phyloP scores from a whole-genome alignment of 2,888 invertebrate species.

The Heliconius charithonia region DNA sequence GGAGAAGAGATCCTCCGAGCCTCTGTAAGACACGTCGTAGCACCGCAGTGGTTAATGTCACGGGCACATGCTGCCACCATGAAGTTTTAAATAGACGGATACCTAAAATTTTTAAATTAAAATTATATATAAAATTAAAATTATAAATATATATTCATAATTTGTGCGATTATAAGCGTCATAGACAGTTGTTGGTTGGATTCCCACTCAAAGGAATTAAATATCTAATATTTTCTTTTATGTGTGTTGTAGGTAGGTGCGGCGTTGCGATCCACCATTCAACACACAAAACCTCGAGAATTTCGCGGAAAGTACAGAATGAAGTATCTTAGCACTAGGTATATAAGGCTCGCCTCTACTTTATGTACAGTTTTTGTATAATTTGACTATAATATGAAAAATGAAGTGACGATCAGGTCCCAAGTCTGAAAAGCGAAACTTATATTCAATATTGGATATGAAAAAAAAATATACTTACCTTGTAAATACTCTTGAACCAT shows the following conservation, averaged over 20 bases:
- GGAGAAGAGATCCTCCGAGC: constrained; percentile 73
- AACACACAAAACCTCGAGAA: not conserved
- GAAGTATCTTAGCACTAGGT: not conserved
- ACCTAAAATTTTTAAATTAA: too few species aligned
- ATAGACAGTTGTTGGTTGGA: too few species aligned
- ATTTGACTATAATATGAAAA: too few species aligned
- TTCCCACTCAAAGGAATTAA: too few species aligned
- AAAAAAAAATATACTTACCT: constrained; percentile 53
- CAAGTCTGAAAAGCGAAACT: too few species aligned
- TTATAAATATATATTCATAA: too few species aligned
- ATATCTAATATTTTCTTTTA: not conserved
- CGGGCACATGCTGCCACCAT: constrained; percentile 67
- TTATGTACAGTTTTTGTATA: too few species aligned
- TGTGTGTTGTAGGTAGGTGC: too few species aligned
- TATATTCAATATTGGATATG: not conserved
- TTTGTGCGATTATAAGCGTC: too few species aligned
- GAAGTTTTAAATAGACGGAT: constrained; percentile 73
- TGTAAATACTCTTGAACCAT: constrained; percentile 79
- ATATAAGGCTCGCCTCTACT: too few species aligned
- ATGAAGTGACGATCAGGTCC: too few species aligned
- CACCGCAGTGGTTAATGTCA: constrained; percentile 74
- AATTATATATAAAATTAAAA: too few species aligned
- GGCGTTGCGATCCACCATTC: not conserved
- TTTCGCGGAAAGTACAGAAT: not conserved
- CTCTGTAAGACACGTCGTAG: constrained; percentile 80